A percentile compares a stretch with the other conserved stretches of the same genome.
These are phyloP conservation scores for Crotalus tigris DNA, from an alignment of 2,113 vertebrate species.

Conservation along the genomic window DNA sequence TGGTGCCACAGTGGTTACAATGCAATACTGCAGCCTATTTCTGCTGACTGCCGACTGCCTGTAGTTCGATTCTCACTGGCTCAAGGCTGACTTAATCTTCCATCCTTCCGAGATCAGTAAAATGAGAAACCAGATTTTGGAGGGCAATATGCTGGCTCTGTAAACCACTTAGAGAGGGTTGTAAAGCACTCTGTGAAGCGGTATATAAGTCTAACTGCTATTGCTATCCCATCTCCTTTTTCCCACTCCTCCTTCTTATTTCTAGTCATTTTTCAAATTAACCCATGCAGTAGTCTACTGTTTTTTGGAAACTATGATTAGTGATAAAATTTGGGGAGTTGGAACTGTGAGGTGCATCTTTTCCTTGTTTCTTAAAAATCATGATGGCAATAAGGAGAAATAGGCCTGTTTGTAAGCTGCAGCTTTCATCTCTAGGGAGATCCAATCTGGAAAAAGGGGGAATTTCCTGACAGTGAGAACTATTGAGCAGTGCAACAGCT, in stretches of 20 bases:
- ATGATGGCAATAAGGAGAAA: neutral
- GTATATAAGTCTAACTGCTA: too few species aligned
- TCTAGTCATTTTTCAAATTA: neutral
- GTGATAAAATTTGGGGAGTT: neutral
- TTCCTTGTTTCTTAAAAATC: neutral
- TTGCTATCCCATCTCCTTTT: too few species aligned
- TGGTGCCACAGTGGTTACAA: too few species aligned
- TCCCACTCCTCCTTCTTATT: neutral
- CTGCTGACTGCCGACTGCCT: too few species aligned
- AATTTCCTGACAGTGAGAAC: neutral
- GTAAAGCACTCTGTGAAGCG: too few species aligned
- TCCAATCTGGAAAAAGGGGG: neutral
- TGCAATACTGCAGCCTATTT: too few species aligned
- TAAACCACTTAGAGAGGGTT: too few species aligned
- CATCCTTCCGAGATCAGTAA: too few species aligned
- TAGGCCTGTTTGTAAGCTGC: neutral
- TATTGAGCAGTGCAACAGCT: neutral
- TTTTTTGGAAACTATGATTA: neutral
- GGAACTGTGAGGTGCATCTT: neutral
- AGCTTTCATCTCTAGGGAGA: neutral
- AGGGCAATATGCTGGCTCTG: too few species aligned
- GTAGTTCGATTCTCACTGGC: too few species aligned
- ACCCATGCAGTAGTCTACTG: neutral
- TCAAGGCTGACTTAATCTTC: too few species aligned
- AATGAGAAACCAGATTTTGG: too few species aligned